Conservation (phyloP, 2,113 vertebrate genomes). For the Apodemus sylvaticus region DNA sequence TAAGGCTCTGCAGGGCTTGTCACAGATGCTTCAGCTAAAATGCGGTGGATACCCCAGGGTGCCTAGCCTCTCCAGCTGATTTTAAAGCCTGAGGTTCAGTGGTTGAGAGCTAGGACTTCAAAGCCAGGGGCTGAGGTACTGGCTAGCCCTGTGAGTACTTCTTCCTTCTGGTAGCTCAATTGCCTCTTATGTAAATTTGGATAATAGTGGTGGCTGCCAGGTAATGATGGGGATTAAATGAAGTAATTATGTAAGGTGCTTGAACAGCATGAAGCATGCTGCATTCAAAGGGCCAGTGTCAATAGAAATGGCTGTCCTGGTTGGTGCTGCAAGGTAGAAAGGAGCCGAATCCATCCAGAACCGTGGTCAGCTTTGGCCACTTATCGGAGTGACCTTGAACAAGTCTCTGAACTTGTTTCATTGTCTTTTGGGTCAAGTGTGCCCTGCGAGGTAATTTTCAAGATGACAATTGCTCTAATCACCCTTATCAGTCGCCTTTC, state of each 20-base stretch:
- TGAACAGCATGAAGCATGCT: neutral
- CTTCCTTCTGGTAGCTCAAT: neutral
- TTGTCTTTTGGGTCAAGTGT: neutral
- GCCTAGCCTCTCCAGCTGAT: neutral
- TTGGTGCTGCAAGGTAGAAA: neutral
- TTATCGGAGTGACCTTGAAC: constrained; percentile 11
- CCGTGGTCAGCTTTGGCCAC: neutral
- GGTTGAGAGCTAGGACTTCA: neutral
- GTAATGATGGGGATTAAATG: neutral
- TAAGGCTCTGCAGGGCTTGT: neutral
- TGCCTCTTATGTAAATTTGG: neutral
- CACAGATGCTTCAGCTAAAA: neutral
- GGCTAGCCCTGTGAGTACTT: neutral
- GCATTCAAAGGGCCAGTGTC: neutral
- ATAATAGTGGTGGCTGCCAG: neutral
- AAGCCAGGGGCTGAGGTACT: neutral
- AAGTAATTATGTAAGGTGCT: constrained; percentile 38
- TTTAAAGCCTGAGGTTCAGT: neutral
- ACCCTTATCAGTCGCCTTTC: neutral
- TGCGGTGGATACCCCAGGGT: neutral
- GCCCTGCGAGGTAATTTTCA: neutral
- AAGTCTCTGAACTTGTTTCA: neutral
- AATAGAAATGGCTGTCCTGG: neutral
- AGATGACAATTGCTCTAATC: neutral
- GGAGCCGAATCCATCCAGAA: neutral